Percentiles rank a stretch among this genome's conserved stretches.
These are phyloP conservation scores for Bruchidius siliquastri DNA, from an alignment of 2,888 invertebrate genomes.

Conservation along the genomic window DNA sequence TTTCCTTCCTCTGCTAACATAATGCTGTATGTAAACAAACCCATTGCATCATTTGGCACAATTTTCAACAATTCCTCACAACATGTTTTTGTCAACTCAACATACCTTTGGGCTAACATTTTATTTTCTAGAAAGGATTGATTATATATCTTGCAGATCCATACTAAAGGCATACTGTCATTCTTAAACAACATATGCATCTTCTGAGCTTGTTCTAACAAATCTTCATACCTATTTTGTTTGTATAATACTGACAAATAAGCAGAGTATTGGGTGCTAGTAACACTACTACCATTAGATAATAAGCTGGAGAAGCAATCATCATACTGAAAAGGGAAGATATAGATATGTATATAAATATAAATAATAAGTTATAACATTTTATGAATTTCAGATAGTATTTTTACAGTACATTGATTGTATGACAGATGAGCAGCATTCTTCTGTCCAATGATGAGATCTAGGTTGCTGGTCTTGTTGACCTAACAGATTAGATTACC, in stretches of 20 bases:
- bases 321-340: slow-evolving; percentile 40
- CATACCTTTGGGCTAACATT: slow-evolving; percentile 17
- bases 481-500: no score
- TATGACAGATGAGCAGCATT: no score
- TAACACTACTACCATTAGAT: not conserved
- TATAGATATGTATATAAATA: no score
- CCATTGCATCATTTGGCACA: slow-evolving; percentile 58
- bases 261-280: slow-evolving; percentile 44
- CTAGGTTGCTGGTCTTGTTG: no score
- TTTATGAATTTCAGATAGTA: no score
- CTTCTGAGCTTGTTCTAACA: slow-evolving; percentile 48
- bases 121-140: slow-evolving; percentile 44
- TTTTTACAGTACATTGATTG: no score
- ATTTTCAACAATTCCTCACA: slow-evolving; percentile 52
- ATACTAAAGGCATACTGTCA: slow-evolving; percentile 54
- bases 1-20: slow-evolving; percentile 51
- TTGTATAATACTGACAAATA: slow-evolving; percentile 52
- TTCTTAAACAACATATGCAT: slow-evolving; percentile 51
- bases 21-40: slow-evolving; percentile 58
- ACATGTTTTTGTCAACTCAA: slow-evolving; percentile 35
- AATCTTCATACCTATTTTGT: slow-evolving; percentile 42
- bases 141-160: slow-evolving; percentile 59
- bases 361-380: no score
- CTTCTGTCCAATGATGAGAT: no score
- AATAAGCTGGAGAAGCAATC: slow-evolving; percentile 26